These are phyloP conservation scores for Crepidodera aurea DNA, from an alignment of 2,888 invertebrate genomes.

Conservation along the genomic window DNA sequence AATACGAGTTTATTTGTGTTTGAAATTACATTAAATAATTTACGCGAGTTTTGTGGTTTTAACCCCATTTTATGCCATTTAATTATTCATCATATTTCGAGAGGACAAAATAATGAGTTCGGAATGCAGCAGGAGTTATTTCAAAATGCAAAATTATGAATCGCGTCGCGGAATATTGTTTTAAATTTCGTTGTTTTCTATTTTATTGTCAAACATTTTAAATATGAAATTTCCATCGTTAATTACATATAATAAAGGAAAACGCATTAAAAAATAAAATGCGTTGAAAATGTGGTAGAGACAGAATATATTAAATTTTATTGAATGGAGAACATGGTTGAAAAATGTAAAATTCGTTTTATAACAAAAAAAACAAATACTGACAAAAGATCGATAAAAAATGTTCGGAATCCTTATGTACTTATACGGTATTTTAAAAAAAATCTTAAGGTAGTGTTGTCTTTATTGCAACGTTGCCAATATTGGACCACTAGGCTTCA, in stretches of 20 bases:
- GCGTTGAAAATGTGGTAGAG: not conserved
- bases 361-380: no score
- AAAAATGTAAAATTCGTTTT: no score
- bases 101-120: constrained; percentile 39
- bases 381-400: no score
- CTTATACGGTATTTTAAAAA: no score
- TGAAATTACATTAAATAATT: constrained; percentile 53
- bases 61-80: constrained; percentile 42
- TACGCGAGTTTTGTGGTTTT: constrained; percentile 37
- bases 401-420: no score
- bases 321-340: no score
- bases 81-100: constrained; percentile 41
- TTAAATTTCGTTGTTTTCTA: constrained; percentile 5
- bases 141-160: constrained; percentile 33
- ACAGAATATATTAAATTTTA: not conserved
- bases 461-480: no score
- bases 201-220: constrained; percentile 13
- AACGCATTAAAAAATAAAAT: constrained; percentile 3
- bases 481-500: no score
- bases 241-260: constrained; percentile 9
- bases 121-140: constrained; percentile 33
- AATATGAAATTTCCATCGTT: not conserved
- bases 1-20: constrained; percentile 53
- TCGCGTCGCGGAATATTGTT: constrained; percentile 1
- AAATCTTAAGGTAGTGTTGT: no score